Evolutionary conservation across 2,888 invertebrate genomes (phyloP).

Genomic region (Ennomos quercinarius): DNA sequence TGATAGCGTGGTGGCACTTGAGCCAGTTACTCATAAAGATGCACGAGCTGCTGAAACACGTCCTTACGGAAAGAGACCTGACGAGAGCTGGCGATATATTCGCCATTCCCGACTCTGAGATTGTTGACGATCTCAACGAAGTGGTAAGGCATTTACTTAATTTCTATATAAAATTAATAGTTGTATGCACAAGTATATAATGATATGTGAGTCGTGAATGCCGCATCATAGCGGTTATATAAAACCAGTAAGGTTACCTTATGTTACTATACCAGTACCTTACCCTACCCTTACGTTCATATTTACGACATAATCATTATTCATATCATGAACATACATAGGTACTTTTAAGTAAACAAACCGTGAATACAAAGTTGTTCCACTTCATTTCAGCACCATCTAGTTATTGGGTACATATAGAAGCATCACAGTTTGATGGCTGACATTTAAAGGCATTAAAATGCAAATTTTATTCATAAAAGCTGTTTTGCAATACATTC

Average conservation of each 20-base stretch:
- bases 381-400: slow-evolving; percentile 9
- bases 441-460: slow-evolving; percentile 27
- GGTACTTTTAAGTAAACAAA: slow-evolving; percentile 25
- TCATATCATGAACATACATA: slow-evolving; percentile 21
- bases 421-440: slow-evolving; percentile 8
- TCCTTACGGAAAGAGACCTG: slow-evolving; percentile 94
- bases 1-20: slow-evolving; percentile 30
- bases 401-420: slow-evolving; percentile 5
- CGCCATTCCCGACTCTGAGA: slow-evolving; percentile 93
- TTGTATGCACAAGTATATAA: neutral
- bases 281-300: too few species aligned
- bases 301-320: slow-evolving; percentile 17
- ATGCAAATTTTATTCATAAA: slow-evolving; percentile 35
- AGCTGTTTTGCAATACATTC: slow-evolving; percentile 17
- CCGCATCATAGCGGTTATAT: neutral
- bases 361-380: slow-evolving; percentile 29
- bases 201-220: neutral
- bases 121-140: slow-evolving; percentile 93
- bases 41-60: slow-evolving; percentile 96
- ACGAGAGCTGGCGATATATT: slow-evolving; percentile 97
- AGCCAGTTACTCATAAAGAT: slow-evolving; percentile 80
- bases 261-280: too few species aligned
- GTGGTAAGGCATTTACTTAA: slow-evolving; percentile 85
- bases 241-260: too few species aligned
- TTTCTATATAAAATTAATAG: neutral